Base-by-base conservation (phyloP, 2,797 vertebrate genomes). In the Pogonophryne albipinna region DNA sequence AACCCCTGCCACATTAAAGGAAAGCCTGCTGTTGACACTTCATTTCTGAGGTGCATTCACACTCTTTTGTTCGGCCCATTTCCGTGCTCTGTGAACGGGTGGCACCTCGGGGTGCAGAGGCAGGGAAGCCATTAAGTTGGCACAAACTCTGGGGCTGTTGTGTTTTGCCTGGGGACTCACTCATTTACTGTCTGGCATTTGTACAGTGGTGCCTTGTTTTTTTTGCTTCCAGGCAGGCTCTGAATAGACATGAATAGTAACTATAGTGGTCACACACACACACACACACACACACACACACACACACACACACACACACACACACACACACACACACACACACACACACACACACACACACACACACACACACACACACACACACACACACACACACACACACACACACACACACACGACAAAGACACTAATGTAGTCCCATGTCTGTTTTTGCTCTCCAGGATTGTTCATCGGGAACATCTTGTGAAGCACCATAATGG, bases 141-240 rank as follows among this genome's bases (percentile, higher is more conserved):
- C 83, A 87, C 82, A 64, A 85, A 80, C 74, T 86, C 77, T 51
- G 44, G 74, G 63, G 77, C 70, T 73, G 71, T 85, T 86, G 85
- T 66, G 55, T 84, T 92, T 92, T 70, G 79, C 90, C 85, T 8
- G 42, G 73, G 89, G 85, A 90, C 76, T 89, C 70, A 71, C 85
- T 90, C 78, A 85, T 90, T 92, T 85, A 90, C 85, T 80, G 80
- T 73, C 80, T 83, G 72, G 84, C 85, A 84, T 88, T 74, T 81
- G 58, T 76, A 47, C 66, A 20, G 17, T 47, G 20, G 47, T 70
- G 76, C 76, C 70, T 68, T 51, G 6, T 50, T 44, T 49, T 27
- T 70, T 64, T 42, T 75, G 63, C 79, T 78, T 73, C 38, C 73
- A 69, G 74, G 80, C 69, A 23, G 65, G 66, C 74, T 83, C 69